These are phyloP conservation scores for Gryllus bimaculatus DNA, from an alignment of 1,140 invertebrate genomes.

Conservation along the genomic window DNA sequence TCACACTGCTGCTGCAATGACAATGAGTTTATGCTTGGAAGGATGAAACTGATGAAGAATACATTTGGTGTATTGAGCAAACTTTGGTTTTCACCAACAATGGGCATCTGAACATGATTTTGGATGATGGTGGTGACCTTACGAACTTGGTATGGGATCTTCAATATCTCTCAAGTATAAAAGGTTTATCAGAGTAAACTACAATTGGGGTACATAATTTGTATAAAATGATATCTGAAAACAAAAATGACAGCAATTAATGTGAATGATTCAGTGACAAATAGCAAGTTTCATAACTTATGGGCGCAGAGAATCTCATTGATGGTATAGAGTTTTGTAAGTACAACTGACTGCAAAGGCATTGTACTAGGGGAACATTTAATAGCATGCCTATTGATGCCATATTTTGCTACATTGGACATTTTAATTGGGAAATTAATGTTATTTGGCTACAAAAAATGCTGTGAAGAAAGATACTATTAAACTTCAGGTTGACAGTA, in stretches of 20 bases:
- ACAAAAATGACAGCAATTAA: slow-evolving; percentile 55
- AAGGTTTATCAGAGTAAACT: slow-evolving; percentile 62
- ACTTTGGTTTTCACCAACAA: slow-evolving; percentile 37
- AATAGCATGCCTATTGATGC: slow-evolving; percentile 90
- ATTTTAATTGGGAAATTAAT: slow-evolving; percentile 97
- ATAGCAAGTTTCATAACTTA: slow-evolving; percentile 72
- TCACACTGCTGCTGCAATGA: slow-evolving; percentile 63
- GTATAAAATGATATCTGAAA: slow-evolving; percentile 54
- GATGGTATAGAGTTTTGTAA: slow-evolving; percentile 53
- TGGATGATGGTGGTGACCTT: slow-evolving; percentile 66
- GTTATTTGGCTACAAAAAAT: slow-evolving; percentile 92
- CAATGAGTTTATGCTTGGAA: slow-evolving; percentile 65
- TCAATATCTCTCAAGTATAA: slow-evolving; percentile 45
- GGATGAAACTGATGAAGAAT: slow-evolving; percentile 68
- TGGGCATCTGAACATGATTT: slow-evolving; percentile 59
- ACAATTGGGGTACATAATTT: slow-evolving; percentile 67
- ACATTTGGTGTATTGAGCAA: slow-evolving; percentile 67
- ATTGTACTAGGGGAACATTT: slow-evolving; percentile 88
- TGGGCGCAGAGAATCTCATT: slow-evolving; percentile 57
- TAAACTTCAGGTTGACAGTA: slow-evolving; percentile 98
- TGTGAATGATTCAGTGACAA: slow-evolving; percentile 63
- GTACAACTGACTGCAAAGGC: slow-evolving; percentile 75
- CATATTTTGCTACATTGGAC: slow-evolving; percentile 98
- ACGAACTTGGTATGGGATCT: slow-evolving; percentile 55
- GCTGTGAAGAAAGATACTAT: slow-evolving; percentile 82